Evolutionary conservation across 2,797 vertebrate genomes (phyloP), one percentile per base, ranked within the genome.

Genomic region (Periophthalmus magnuspinnatus): DNA sequence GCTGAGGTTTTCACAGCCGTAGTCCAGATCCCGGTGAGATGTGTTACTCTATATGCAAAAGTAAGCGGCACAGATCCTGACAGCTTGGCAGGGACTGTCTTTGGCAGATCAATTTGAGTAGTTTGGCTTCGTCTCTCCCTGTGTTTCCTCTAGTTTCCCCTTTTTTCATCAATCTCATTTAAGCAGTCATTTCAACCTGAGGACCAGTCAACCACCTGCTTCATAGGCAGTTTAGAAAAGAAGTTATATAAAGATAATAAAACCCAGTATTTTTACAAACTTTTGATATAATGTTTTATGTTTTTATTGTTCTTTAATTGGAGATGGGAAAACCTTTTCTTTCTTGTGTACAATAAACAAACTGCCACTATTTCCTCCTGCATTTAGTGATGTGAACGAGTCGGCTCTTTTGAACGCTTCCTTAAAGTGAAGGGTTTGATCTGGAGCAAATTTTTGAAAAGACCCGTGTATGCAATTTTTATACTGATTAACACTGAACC

Each of bases 151-250:
- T 70, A 52, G 57, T 13, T 56, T 47, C 36, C 17, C 65, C 74
- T 75, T 83, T 74, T 77, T 75, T 88, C 82, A 82, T 86, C 84
- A 85, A 67, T 88, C 84, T 84, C 62, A 77, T 84, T 79, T 86
- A 83, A 85, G 85, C 77, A 83, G 67, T 69, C 67, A 17, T 69
- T 81, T 79, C 71, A 72, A 78, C 76, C 71, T 22, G 66, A 75
- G 69, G 55, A 77, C 56, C 50, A 71, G 66, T 58, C 55, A 58
- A 45, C 65, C 85, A 88, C 84, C 85, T 87, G 84, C 45, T 85
- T 67, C 58, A 60, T 19, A 34, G 3, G 7, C 16, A 36, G 33
- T n/a, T 17, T 8, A 36, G 19, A 60, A 36, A 34, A 57, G 10
- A 11, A 36, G 19, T 60, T 60, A 36, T 36, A 19, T 10, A 60